A percentile compares a stretch with the other conserved stretches of the same genome.
These are phyloP conservation scores for Telenomus remus DNA, from an alignment of 1,140 invertebrate genomes.

Conservation along the genomic window DNA sequence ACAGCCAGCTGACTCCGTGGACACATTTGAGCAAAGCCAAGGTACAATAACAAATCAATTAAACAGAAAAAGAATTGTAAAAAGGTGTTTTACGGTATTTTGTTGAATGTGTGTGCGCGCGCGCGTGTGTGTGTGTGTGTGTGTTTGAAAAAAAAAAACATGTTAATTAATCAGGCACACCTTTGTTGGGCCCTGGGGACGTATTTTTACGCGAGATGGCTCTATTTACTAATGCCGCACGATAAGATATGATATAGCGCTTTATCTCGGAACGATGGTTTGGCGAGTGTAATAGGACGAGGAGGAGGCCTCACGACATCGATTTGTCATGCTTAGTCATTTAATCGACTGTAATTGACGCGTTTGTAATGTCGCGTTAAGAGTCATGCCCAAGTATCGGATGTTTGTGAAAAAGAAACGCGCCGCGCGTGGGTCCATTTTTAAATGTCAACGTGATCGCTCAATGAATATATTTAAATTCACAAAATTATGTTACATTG, in stretches of 20 bases:
- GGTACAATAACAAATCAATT: slow-evolving; percentile 54
- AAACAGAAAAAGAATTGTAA: too few relatives aligned
- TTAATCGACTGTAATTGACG: slow-evolving; percentile 26
- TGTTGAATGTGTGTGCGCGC: background rate
- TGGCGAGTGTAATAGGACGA: slow-evolving; percentile 8
- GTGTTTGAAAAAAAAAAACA: background rate
- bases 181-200: too few relatives aligned
- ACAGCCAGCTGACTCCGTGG: slow-evolving; percentile 62
- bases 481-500: slow-evolving; percentile 20
- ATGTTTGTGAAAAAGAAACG: slow-evolving; percentile 62
- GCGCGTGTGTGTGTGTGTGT: too few relatives aligned
- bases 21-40: slow-evolving; percentile 72
- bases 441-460: background rate
- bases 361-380: slow-evolving; percentile 24
- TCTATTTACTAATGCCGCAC: background rate
- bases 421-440: slow-evolving; percentile 4
- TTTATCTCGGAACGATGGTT: slow-evolving; percentile 60
- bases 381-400: slow-evolving; percentile 62
- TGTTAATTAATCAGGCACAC: too few relatives aligned
- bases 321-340: slow-evolving; percentile 25
- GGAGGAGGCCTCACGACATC: slow-evolving; percentile 14
- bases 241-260: slow-evolving; percentile 66
- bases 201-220: slow-evolving; percentile 25
- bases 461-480: slow-evolving; percentile 1
- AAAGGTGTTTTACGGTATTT: too few relatives aligned